Base-by-base conservation (phyloP, 2,888 invertebrate species). In the Zele albiditarsus region DNA sequence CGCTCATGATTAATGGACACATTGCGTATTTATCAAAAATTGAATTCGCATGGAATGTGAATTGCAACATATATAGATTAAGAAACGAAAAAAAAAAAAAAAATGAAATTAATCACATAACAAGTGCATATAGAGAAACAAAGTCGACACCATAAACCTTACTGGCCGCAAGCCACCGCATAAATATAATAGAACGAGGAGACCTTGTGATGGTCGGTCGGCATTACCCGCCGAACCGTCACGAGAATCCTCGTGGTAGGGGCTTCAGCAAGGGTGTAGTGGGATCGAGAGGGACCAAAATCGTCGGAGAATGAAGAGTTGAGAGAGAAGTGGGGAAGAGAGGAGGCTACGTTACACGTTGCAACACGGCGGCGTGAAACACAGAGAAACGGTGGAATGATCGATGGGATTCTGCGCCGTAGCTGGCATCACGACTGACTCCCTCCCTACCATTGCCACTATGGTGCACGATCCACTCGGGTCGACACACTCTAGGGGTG, bases 391-490 rank as follows among this genome's bases (percentile, higher is more conserved):
- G 85, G 82, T 81, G 80, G 85, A 87, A 89, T 89, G 89, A 89
- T 89, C 89, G 88, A 89, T 89, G 89, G 85, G 88, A 88, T 88
- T 89, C 89, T 88, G 89, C 89, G 89, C 89, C 82, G 85, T 88
- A 80, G 84, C 82, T 79, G 84, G 84, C 87, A 84, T 82, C 80
- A 53, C 53, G 49, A 49, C 71, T 66, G 31, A 33, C 42, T 68
- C 69, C 67, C 77, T 77, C 71, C 74, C 67, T 71, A 38, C 42
- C 63, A 58, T 23, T 1, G 31, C 70, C 28, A 74, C 72, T 71
- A 68, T 75, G 75, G 74, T 49, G 58, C 72, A 74, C 76, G 53
- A 67, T 69, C 74, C 77, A 74, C 71, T 58, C 76, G 65, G 77
- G 77, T 77, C 81, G 81, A 80, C 80, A 80, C 80, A 80, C 81